Evolutionary conservation across 2,888 invertebrate species (phyloP).

Genomic region (Seira ritae): DNA sequence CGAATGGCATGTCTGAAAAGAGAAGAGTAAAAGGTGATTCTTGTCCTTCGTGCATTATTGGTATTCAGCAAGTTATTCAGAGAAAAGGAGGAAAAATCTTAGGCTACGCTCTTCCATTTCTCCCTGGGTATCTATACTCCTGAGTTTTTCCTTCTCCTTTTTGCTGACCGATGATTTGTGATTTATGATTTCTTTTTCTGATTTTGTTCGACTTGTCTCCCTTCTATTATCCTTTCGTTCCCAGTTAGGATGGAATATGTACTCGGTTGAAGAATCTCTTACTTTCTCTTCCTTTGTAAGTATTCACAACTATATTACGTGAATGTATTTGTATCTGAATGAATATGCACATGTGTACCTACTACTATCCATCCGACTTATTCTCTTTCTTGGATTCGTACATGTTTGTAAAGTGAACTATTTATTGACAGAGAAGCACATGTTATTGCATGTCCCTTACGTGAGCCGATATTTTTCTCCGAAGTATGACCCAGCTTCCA

Average conservation of each 20-base stretch:
- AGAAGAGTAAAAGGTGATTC: slow-evolving; percentile 43
- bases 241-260: too few relatives aligned
- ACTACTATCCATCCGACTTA: too few relatives aligned
- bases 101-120: slow-evolving; percentile 27
- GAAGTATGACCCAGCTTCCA: too few relatives aligned
- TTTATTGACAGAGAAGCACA: too few relatives aligned
- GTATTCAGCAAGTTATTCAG: slow-evolving; percentile 71
- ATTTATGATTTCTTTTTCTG: slow-evolving; percentile 62
- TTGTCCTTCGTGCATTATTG: slow-evolving; percentile 60
- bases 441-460: too few relatives aligned
- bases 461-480: too few relatives aligned
- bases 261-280: background rate
- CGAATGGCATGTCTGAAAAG: slow-evolving; percentile 10
- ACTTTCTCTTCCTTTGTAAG: slow-evolving; percentile 1
- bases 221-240: slow-evolving; percentile 31
- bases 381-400: too few relatives aligned
- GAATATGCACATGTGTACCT: too few relatives aligned
- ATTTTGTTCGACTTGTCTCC: slow-evolving; percentile 44
- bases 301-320: slow-evolving; percentile 11
- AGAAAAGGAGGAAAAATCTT: slow-evolving; percentile 42
- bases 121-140: slow-evolving; percentile 47
- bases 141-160: slow-evolving; percentile 47
- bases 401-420: too few relatives aligned
- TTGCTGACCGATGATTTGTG: slow-evolving; percentile 70
- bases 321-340: too few relatives aligned